Evolutionary conservation across 2,797 vertebrate species (phyloP).

Genomic region (Rousettus madagascariensis): DNA sequence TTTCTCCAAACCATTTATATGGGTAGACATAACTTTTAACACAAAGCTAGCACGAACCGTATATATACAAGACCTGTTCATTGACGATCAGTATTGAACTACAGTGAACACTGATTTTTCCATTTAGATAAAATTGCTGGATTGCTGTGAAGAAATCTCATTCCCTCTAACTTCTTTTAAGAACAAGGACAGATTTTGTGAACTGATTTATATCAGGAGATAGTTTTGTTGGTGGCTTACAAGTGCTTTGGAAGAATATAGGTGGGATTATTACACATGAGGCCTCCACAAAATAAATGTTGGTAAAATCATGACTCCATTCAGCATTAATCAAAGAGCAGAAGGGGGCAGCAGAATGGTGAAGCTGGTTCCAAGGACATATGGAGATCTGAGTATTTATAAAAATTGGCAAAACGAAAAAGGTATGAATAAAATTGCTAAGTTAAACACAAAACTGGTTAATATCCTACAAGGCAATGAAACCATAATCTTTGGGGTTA

Average conservation of each 20-base stretch:
- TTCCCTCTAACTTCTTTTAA: neutral
- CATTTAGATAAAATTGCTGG: neutral
- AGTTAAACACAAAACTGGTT: neutral
- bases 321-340: conserved; percentile 2
- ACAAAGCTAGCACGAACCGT: neutral
- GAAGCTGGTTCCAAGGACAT: neutral
- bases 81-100: neutral
- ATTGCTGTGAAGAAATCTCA: neutral
- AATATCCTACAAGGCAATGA: neutral
- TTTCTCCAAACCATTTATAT: neutral
- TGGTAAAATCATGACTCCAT: conserved; percentile 22
- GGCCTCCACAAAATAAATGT: neutral
- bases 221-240: neutral
- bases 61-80: neutral
- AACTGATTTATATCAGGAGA: conserved; percentile 9
- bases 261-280: neutral
- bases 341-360: neutral
- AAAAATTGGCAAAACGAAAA: neutral
- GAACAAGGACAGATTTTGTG: neutral
- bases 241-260: conserved; percentile 37
- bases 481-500: neutral
- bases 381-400: neutral
- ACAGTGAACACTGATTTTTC: neutral
- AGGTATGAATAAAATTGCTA: neutral
- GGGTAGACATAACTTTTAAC: neutral